phyloP scores from a whole-genome alignment of 2,888 invertebrate species.

The Coleophora deauratella region DNA sequence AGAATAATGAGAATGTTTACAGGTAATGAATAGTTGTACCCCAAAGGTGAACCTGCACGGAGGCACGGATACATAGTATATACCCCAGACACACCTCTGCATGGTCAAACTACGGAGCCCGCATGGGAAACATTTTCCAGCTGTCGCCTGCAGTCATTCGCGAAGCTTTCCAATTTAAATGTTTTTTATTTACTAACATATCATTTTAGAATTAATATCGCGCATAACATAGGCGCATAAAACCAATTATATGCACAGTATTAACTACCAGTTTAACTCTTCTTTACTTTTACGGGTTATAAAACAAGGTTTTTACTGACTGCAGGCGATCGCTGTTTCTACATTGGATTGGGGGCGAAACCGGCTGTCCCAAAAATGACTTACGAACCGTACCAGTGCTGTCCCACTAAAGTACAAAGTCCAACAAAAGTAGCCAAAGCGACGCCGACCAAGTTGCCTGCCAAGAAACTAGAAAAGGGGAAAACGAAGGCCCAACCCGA shows the following conservation, averaged over 20 bases:
- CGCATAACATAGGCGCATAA: slow-evolving; percentile 54
- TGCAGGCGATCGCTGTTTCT: slow-evolving; percentile 98
- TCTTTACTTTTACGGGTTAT: slow-evolving; percentile 64
- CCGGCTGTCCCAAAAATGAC: slow-evolving; percentile 82
- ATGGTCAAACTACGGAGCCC: slow-evolving; percentile 56
- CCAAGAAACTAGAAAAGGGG: slow-evolving; percentile 62
- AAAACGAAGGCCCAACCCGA: slow-evolving; percentile 46
- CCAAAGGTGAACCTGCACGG: slow-evolving; percentile 54
- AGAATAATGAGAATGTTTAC: slow-evolving; percentile 68
- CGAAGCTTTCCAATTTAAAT: slow-evolving; percentile 68
- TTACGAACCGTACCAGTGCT: slow-evolving; percentile 94
- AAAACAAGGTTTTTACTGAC: slow-evolving; percentile 90
- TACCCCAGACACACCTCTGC: slow-evolving; percentile 61
- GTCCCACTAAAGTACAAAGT: slow-evolving; percentile 88
- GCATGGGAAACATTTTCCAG: slow-evolving; percentile 68
- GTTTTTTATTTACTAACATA: slow-evolving; percentile 71
- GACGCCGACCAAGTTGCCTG: slow-evolving; percentile 76
- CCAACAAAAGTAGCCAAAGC: slow-evolving; percentile 87
- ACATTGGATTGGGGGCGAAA: slow-evolving; percentile 95
- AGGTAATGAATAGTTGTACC: slow-evolving; percentile 64
- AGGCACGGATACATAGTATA: slow-evolving; percentile 30
- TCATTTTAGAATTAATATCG: slow-evolving; percentile 60
- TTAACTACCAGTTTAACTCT: slow-evolving; percentile 63
- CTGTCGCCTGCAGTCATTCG: slow-evolving; percentile 80
- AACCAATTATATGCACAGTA: slow-evolving; percentile 51